Evolutionary conservation across 2,113 vertebrate species (phyloP), one percentile per base, ranked within the genome.

Genomic region (Regulus satrapa): DNA sequence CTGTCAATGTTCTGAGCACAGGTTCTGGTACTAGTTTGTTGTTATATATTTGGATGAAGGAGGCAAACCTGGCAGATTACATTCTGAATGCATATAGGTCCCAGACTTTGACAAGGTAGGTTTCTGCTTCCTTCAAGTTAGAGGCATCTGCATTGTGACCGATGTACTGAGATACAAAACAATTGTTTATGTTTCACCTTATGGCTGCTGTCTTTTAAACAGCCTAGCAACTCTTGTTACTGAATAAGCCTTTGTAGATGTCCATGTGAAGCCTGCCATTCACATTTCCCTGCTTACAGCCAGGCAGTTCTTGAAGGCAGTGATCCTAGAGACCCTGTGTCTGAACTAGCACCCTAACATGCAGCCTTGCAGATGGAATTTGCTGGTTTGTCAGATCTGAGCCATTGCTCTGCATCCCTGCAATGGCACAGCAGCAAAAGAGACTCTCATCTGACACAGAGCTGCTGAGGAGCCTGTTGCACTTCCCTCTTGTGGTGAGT

Each of bases 371-470:
- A 71, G 55, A 11, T 72, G 34, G 48, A 75, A 48, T 43, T 49
- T 55, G 55, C 41, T 1, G 0, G 4, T 49, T 58, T 78, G 12
- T n/a, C 52, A 67, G n/a, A 21, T 32, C 54, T 40, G 67, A 92
- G 48, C 26, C 18, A 3, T 34, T 49, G 58, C 19, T 56, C 34
- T 72, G 28, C 56, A 72, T 61, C 24, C 40, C 25, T 68, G 66
- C 45, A 45, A 29, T 41, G 18, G 48, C 64, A 20, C 21, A 32
- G 38, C 49, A 86, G 55, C 46, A 62, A 16, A 59, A 89, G 29
- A 21, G 8, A 12, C 34, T 68, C n/a, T 9, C 8, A 4, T 46
- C 48, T 62, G 24, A 16, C 54, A 32, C 0, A 0, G 8, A 32
- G 49, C 10, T 2, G 1, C 55, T 23, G 41, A 56, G n/a, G 41